These are phyloP conservation scores for Gallinago undulata DNA, from an alignment of 2,113 vertebrate species.

Conservation along the genomic window DNA sequence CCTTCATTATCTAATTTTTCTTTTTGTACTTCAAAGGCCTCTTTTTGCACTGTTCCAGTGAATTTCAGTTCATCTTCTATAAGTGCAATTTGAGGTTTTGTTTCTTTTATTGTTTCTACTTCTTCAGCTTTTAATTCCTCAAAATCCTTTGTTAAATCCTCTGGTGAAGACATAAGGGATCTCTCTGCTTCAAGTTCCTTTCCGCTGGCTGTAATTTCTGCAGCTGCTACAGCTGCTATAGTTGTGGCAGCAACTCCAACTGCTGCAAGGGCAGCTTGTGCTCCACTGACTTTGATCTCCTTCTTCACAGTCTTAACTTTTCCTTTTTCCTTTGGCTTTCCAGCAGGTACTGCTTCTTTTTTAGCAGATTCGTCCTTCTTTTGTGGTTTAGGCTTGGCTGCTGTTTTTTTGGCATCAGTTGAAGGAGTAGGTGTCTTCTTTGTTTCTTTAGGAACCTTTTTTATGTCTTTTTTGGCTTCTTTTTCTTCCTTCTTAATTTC, in stretches of 20 bases:
- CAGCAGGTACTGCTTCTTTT: slow-evolving; percentile 76
- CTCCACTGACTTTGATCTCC: slow-evolving; percentile 75
- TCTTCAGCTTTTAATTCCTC: slow-evolving; percentile 87
- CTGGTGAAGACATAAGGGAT: slow-evolving; percentile 90
- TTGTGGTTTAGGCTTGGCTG: slow-evolving; percentile 85
- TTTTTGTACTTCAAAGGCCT: slow-evolving; percentile 78
- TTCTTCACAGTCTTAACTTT: slow-evolving; percentile 86
- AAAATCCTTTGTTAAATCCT: slow-evolving; percentile 94
- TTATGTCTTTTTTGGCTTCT: slow-evolving; percentile 84
- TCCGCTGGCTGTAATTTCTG: slow-evolving; percentile 15
- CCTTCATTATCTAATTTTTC: slow-evolving; percentile 79
- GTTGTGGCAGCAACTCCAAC: neutral
- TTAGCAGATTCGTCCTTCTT: slow-evolving; percentile 86
- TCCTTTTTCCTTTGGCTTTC: slow-evolving; percentile 87
- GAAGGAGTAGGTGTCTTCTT: slow-evolving; percentile 79
- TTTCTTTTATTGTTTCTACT: slow-evolving; percentile 73
- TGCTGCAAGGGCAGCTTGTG: slow-evolving; percentile 56
- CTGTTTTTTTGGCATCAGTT: slow-evolving; percentile 79
- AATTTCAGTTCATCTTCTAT: slow-evolving; percentile 69
- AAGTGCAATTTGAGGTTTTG: slow-evolving; percentile 70
- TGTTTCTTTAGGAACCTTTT: slow-evolving; percentile 82
- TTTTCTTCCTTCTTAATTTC: slow-evolving; percentile 90
- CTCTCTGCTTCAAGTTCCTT: slow-evolving; percentile 73
- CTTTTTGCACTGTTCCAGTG: slow-evolving; percentile 67
- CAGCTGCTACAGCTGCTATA: neutral